phyloP scores from a whole-genome alignment of 2,113 vertebrate species.

The Mustela lutreola region DNA sequence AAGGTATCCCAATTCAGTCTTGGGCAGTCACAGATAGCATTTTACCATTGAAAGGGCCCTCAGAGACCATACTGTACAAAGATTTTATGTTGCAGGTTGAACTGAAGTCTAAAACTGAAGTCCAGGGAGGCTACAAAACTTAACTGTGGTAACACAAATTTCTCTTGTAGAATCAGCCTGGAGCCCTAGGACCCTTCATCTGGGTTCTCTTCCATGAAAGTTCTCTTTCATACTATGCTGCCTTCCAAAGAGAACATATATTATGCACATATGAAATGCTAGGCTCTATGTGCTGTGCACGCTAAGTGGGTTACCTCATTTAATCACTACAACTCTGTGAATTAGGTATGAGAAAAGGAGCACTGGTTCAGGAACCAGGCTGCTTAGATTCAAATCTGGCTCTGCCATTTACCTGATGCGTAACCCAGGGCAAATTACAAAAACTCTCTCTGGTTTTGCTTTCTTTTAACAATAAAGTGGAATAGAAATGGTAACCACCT shows the following conservation, averaged over 20 bases:
- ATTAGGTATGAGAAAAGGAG: not conserved
- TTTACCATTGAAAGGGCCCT: conserved; percentile 26
- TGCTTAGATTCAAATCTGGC: not conserved
- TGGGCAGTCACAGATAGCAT: not conserved
- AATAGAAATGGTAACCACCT: not conserved
- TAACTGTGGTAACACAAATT: not conserved
- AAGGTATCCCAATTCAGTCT: not conserved
- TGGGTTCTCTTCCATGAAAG: not conserved
- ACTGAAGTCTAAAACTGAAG: conserved; percentile 1
- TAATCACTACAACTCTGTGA: not conserved
- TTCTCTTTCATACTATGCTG: not conserved
- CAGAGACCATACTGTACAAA: not conserved
- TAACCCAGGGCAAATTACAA: not conserved
- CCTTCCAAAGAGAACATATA: not conserved
- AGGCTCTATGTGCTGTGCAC: not conserved
- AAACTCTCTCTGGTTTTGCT: conserved; percentile 25
- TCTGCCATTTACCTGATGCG: not conserved
- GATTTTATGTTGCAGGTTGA: not conserved
- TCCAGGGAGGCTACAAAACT: conserved; percentile 31
- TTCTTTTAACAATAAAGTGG: not conserved
- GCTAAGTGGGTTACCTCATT: not conserved
- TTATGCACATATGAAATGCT: not conserved
- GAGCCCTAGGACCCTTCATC: not conserved
- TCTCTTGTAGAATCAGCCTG: not conserved
- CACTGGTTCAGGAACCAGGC: not conserved